Conservation (phyloP, 2,113 vertebrate genomes). For the Xiphorhynchus elegans region DNA sequence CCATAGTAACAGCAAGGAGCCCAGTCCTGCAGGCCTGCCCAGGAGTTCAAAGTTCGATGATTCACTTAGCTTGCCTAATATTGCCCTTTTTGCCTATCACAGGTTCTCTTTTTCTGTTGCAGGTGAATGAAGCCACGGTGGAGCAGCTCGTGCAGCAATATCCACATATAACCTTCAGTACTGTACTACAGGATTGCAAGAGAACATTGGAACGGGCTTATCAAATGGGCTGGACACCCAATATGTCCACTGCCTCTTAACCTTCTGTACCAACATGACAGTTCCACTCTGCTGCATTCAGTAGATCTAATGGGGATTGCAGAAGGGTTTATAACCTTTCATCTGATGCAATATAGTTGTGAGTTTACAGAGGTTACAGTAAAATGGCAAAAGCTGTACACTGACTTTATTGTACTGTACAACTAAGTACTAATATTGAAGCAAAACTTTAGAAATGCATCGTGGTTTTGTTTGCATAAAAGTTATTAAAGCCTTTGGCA, state of each 20-base stretch:
- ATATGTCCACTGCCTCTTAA: constrained; percentile 88
- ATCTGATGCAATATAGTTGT: constrained; percentile 46
- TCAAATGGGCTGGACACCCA: constrained; percentile 99
- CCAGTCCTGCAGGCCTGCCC: not conserved
- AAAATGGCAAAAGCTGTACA: constrained; percentile 20
- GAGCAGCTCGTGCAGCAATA: constrained; percentile 96
- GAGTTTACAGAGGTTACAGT: constrained; percentile 38
- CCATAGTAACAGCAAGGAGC: not conserved
- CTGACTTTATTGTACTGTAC: constrained; percentile 42
- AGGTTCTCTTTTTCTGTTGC: constrained; percentile 46
- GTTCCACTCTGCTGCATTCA: not conserved
- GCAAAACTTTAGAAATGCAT: constrained; percentile 25
- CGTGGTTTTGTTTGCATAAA: constrained; percentile 47
- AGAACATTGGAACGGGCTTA: constrained; percentile 97
- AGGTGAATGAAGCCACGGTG: constrained; percentile 97
- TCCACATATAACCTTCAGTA: constrained; percentile 98
- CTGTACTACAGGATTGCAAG: constrained; percentile 99
- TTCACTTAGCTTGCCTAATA: not conserved
- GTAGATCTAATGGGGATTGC: constrained; percentile 43
- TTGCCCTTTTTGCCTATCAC: not conserved
- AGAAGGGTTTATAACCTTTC: constrained; percentile 47
- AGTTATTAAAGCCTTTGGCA: constrained; percentile 36
- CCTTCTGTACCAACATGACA: not conserved
- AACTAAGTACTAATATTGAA: constrained; percentile 26
- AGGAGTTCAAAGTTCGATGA: not conserved